These are phyloP conservation scores for Amphipoea oculea DNA, from an alignment of 2,888 invertebrate genomes.

Conservation along the genomic window DNA sequence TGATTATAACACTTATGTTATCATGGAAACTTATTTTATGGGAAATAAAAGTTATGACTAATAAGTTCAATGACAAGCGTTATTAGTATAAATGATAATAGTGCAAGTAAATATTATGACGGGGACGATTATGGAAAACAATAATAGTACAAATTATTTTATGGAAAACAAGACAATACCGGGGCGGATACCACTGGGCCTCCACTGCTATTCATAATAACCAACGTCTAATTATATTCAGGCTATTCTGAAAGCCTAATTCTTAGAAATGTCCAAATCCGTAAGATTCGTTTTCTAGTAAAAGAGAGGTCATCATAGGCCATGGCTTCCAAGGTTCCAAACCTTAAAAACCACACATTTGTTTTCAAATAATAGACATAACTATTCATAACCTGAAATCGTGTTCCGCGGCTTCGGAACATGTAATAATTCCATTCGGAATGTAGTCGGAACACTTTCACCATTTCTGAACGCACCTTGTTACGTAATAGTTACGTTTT, in stretches of 20 bases:
- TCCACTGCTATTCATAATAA: not conserved
- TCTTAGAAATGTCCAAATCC: not conserved
- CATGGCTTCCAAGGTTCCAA: not conserved
- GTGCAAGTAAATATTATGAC: too few species aligned
- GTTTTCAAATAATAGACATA: conserved; percentile 9
- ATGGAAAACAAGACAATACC: too few species aligned
- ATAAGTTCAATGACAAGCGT: too few species aligned
- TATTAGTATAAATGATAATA: too few species aligned
- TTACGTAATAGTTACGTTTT: conserved; percentile 69
- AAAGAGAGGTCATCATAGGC: not conserved
- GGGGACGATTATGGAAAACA: too few species aligned
- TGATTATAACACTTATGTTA: too few species aligned
- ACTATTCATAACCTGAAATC: conserved; percentile 43
- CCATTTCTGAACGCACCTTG: conserved; percentile 69
- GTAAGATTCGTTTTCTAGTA: not conserved
- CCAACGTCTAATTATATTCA: not conserved
- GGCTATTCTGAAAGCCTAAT: not conserved
- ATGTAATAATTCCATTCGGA: conserved; percentile 68
- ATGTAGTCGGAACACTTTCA: conserved; percentile 82
- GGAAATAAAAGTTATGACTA: too few species aligned
- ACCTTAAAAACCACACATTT: not conserved
- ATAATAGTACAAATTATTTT: too few species aligned
- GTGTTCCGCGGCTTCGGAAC: conserved; percentile 56
- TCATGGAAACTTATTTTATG: too few species aligned
- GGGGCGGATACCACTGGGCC: not conserved